Evolutionary conservation across 2,797 vertebrate species (phyloP).

Genomic region (Muscicapa striata): DNA sequence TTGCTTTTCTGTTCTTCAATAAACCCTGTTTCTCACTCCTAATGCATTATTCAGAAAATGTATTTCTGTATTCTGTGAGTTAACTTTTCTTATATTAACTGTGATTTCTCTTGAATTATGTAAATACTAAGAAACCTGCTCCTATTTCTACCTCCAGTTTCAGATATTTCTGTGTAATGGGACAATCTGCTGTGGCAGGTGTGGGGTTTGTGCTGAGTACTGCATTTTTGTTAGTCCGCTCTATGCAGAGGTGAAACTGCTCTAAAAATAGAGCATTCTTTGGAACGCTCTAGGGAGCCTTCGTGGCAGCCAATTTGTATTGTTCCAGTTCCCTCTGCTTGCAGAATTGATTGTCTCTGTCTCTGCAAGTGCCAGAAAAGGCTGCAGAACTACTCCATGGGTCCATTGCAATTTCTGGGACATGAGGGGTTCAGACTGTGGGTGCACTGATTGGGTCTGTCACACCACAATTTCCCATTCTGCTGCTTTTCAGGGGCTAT

Average conservation of each 20-base stretch:
- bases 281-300: slow-evolving; percentile 55
- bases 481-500: background rate
- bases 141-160: slow-evolving; percentile 1
- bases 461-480: background rate
- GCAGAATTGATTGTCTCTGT: slow-evolving; percentile 76
- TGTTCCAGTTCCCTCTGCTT: slow-evolving; percentile 73
- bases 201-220: slow-evolving; percentile 71
- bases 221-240: slow-evolving; percentile 79
- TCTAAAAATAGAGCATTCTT: slow-evolving; percentile 84
- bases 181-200: slow-evolving; percentile 40
- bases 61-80: background rate
- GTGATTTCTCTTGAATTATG: background rate
- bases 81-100: background rate
- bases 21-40: background rate
- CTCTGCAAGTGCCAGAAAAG: slow-evolving; percentile 74
- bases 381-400: slow-evolving; percentile 61
- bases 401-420: slow-evolving; percentile 29
- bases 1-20: background rate
- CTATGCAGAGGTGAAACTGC: slow-evolving; percentile 77
- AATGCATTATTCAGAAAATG: background rate
- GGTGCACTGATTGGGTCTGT: background rate
- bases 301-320: slow-evolving; percentile 75
- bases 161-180: slow-evolving; percentile 38
- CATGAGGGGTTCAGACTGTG: slow-evolving; percentile 34
- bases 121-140: slow-evolving; percentile 17